Evolutionary conservation across 2,888 invertebrate genomes (phyloP), one percentile per base, ranked within the genome.

Genomic region (Salticus scenicus): DNA sequence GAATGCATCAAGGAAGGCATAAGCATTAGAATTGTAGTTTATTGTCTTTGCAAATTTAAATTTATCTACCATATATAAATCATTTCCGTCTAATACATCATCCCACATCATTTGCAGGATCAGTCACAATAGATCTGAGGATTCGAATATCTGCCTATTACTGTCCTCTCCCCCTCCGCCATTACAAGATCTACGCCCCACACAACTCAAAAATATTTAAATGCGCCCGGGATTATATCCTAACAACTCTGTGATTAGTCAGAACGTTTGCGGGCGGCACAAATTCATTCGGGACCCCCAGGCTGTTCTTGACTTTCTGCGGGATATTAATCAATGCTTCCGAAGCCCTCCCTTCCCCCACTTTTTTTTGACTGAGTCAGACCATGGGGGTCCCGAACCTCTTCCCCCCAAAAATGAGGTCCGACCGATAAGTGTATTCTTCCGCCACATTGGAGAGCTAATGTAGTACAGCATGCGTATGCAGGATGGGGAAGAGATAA

Each of bases 401-500:
- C 64, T 31, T 28, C 28, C n/a, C 69, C 27, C 42, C 30, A 20
- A 28, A 33, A 72, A 83, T 83, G 83, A 83, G 83, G 83, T 83
- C 76, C 77, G 67, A 71, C 77, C 71, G 83, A 83, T 83, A 83
- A 83, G 83, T 83, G 77, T 83, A 83, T 83, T 83, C 77, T 83
- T 83, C 77, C 83, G 83, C 83, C 83, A 57, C 83, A 67, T 76
- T 76, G 76, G 76, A 72, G 37, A 51, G 76, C 76, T 83, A 83
- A 83, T 83, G 82, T 76, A 66, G 82, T 71, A 83, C 28, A 63
- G 74, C 57, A 69, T 31, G 67, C 66, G 31, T 37, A n/a, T 47
- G 30, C 42, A 63, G 64, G 37, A 67, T 51, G 72, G 66, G 73
- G 77, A 67, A 83, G 83, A 83, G 77, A 83, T 77, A 82, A 76